Conservation (phyloP, 1,140 invertebrate genomes). For the Trinorchestia longiramus region DNA sequence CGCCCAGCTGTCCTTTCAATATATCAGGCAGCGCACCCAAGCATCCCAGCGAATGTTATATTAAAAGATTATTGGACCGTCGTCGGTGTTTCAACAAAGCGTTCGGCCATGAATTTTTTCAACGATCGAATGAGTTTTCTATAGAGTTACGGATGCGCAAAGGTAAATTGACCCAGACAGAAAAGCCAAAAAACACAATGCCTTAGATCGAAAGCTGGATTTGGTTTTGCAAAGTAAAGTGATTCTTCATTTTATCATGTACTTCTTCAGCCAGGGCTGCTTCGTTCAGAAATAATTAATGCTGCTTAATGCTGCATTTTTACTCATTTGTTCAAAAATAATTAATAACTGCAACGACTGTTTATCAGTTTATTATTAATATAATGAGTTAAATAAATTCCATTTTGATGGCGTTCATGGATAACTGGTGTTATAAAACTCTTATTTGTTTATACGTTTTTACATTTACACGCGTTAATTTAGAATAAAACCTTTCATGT, state of each 20-base stretch:
- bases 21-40: background rate
- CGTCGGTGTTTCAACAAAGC: constrained; percentile 3
- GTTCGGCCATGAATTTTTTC: constrained; percentile 3
- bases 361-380: too few relatives aligned
- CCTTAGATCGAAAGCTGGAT: background rate
- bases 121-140: background rate
- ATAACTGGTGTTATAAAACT: too few relatives aligned
- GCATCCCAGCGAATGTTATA: background rate
- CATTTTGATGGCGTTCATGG: too few relatives aligned
- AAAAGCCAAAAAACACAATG: background rate
- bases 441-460: too few relatives aligned
- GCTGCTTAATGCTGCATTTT: too few relatives aligned
- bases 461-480: too few relatives aligned
- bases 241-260: background rate
- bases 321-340: too few relatives aligned
- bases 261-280: too few relatives aligned
- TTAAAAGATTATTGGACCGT: constrained; percentile 55
- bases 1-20: background rate
- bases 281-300: too few relatives aligned
- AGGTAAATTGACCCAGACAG: background rate
- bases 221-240: background rate
- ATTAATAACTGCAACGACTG: too few relatives aligned
- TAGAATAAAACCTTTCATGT: too few relatives aligned
- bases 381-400: too few relatives aligned
- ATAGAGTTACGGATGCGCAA: background rate